These are phyloP conservation scores for Syncerus caffer DNA, from an alignment of 2,797 vertebrate species.

Conservation along the genomic window DNA sequence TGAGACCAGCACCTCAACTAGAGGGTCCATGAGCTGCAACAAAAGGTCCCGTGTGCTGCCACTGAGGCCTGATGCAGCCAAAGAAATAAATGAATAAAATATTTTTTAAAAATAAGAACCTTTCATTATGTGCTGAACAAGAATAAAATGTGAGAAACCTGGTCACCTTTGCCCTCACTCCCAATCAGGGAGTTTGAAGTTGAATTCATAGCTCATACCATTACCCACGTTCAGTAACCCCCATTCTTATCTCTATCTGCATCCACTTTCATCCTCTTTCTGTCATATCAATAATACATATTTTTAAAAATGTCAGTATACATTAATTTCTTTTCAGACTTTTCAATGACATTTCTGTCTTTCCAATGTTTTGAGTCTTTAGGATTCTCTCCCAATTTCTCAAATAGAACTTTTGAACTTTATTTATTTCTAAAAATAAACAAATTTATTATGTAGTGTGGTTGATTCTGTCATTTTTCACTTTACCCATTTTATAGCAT, in stretches of 20 bases:
- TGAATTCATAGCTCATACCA: neutral
- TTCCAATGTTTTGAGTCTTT: neutral
- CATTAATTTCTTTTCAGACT: neutral
- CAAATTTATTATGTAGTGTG: neutral
- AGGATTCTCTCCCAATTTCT: neutral
- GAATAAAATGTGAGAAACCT: neutral
- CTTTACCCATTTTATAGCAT: neutral
- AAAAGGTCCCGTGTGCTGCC: accelerated
- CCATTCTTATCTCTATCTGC: neutral
- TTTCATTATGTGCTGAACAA: neutral
- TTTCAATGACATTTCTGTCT: neutral
- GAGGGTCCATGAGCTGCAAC: neutral
- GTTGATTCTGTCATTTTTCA: neutral
- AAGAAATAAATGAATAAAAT: neutral
- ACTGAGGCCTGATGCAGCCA: neutral
- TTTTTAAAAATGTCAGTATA: neutral
- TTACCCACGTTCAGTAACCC: neutral
- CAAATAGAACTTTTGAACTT: neutral
- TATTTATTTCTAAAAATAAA: neutral
- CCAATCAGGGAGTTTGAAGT: neutral
- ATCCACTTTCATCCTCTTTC: neutral
- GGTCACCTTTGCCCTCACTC: neutral
- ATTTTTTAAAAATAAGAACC: neutral
- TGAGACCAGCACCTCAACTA: neutral
- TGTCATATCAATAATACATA: neutral